Evolutionary conservation across 2,113 vertebrate genomes (phyloP).

Genomic region (Ochotona princeps): DNA sequence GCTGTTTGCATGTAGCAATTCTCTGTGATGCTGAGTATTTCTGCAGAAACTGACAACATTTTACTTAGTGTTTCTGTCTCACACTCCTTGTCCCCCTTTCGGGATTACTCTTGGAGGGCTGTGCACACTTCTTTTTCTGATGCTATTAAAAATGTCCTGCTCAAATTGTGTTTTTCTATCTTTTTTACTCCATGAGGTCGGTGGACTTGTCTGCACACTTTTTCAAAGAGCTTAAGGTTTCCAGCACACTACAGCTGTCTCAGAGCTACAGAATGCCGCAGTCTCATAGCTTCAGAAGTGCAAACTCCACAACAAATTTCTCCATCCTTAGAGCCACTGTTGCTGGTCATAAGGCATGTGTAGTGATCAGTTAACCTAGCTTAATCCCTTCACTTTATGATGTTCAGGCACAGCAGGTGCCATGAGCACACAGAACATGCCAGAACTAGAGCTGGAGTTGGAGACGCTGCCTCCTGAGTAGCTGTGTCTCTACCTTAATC

Average conservation of each 20-base stretch:
- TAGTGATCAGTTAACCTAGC: not conserved
- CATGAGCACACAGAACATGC: no score
- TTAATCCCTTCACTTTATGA: not conserved
- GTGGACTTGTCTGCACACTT: constrained; percentile 56
- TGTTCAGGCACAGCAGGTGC: not conserved
- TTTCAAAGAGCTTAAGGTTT: constrained; percentile 71
- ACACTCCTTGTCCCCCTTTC: not conserved
- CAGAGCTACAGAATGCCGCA: constrained; percentile 7
- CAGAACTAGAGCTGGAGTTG: not conserved
- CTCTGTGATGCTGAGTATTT: not conserved
- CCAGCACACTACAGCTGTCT: constrained; percentile 50
- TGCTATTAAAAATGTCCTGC: constrained; percentile 65
- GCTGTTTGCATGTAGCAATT: not conserved
- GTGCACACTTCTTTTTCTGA: not conserved
- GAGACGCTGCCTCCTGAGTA: not conserved
- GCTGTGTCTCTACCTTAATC: fast-evolving
- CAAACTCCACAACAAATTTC: not conserved
- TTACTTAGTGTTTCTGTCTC: constrained; percentile 44
- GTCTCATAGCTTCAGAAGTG: constrained; percentile 18
- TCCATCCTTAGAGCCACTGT: not conserved
- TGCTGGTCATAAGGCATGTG: not conserved
- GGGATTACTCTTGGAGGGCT: not conserved
- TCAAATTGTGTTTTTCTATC: constrained; percentile 72
- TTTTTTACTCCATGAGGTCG: constrained; percentile 70
- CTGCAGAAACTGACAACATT: constrained; percentile 67